Conservation (phyloP, 2,113 vertebrate species). For the Python bivittatus region DNA sequence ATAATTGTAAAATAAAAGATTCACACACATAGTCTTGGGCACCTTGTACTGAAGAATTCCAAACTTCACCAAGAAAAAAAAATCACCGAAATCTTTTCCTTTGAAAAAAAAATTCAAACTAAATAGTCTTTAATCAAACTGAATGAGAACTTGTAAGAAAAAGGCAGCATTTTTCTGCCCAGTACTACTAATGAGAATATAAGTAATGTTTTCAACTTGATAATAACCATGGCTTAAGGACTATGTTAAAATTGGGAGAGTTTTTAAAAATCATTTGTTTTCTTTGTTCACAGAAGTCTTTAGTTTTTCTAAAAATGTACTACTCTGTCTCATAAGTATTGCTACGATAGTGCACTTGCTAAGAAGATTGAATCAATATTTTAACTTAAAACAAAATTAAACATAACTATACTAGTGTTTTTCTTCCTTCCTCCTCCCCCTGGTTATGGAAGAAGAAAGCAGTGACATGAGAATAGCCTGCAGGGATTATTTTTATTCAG, state of each 20-base stretch:
- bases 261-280: not conserved
- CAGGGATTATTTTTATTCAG: slow-evolving; percentile 53
- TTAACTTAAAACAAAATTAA: not conserved
- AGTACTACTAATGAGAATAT: not conserved
- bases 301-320: not conserved
- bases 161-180: not conserved
- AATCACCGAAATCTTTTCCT: not conserved
- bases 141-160: not conserved
- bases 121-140: not conserved
- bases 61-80: not conserved
- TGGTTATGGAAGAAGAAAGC: slow-evolving; percentile 21
- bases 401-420: slow-evolving; percentile 25
- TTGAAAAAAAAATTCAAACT: not conserved
- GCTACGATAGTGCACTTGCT: not conserved
- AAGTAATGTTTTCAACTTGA: not conserved
- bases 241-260: not conserved
- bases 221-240: not conserved
- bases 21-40: not conserved
- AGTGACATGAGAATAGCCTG: slow-evolving; percentile 39
- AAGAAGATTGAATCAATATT: not conserved
- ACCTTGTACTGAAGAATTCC: not conserved
- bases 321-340: not conserved
- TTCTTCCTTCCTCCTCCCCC: slow-evolving; percentile 15
- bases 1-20: not conserved
- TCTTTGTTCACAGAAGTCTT: not conserved